Evolutionary conservation across 1,140 invertebrate genomes (phyloP), one percentile per base, ranked within the genome.

Genomic region (Tetragonula clypearis): DNA sequence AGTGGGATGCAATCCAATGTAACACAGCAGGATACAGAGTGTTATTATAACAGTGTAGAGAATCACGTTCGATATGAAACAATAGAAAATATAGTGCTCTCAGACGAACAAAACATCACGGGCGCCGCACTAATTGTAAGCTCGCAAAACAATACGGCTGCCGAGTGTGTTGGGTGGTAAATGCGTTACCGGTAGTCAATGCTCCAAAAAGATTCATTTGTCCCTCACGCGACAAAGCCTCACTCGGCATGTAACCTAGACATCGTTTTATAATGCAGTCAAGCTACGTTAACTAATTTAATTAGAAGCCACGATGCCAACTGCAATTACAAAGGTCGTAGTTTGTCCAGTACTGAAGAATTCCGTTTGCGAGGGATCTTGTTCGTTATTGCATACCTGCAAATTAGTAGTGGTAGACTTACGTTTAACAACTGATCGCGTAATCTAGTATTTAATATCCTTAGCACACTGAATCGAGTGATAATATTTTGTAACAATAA

Each of bases 121-220:
- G 58, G 79, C 53, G n/a, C 85, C 19, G 66, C 26, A 71, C 79
- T 87, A 87, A 79, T 79, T 79, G 65, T 87, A 87, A 86, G 79
- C 79, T 77, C 62, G 82, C 73, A 78, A 88, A 87, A 88, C 85
- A 84, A 87, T 88, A 71, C 75, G 21, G 19, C 65, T 53, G 56
- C 41, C 71, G 68, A 77, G 26, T 87, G 26, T 87, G 68, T 66
- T 55, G 66, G 55, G 26, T 87, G 79, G 74, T 86, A 87, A 88
- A 79, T 79, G 82, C 79, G 69, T 87, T 87, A 55, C 79, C 79
- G 85, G 75, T 79, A 82, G 79, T 83, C 85, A 79, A 83, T 87
- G 86, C 58, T 62, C 62, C 80, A 87, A 87, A 87, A 87, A 85
- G 80, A 87, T 87, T 76, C 85, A 82, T 87, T 87, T 87, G 85